Evolutionary conservation across 2,888 invertebrate species (phyloP).

Genomic region (Agrotis puta): DNA sequence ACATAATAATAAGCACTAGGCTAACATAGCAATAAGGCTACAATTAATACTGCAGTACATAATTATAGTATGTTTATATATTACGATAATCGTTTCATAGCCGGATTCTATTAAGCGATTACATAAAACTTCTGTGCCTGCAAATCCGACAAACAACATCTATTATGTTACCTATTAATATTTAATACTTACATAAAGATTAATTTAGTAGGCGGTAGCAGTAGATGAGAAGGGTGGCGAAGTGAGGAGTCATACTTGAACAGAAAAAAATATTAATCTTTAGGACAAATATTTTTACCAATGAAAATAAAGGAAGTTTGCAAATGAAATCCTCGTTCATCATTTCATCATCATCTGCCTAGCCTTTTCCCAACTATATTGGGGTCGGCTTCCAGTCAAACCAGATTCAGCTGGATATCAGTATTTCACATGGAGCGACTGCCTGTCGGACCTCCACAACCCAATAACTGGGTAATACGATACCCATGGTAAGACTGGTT

Average conservation of each 20-base stretch:
- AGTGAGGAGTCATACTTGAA: background rate
- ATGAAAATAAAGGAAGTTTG: no score
- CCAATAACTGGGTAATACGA: no score
- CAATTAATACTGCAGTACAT: constrained; percentile 10
- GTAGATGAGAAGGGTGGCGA: background rate
- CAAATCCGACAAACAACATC: constrained; percentile 9
- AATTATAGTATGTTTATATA: background rate
- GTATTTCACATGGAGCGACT: no score
- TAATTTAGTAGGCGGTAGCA: background rate
- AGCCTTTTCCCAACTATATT: no score
- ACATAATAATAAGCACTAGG: constrained; percentile 6
- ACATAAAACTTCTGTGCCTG: constrained; percentile 20
- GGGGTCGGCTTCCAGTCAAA: no score
- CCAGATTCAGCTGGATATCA: no score
- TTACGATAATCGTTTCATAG: constrained; percentile 6
- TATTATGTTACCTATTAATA: constrained; percentile 8
- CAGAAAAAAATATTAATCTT: no score
- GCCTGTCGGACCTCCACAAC: no score
- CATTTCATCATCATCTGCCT: no score
- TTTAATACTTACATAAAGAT: background rate
- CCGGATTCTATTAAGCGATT: constrained; percentile 12
- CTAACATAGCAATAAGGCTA: constrained; percentile 8
- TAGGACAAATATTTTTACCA: no score
- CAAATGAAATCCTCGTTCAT: no score
- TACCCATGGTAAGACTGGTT: no score